Percentiles rank a stretch among this genome's conserved stretches.
phyloP scores from a whole-genome alignment of 1,140 invertebrate species.

The Hyles vespertilio region DNA sequence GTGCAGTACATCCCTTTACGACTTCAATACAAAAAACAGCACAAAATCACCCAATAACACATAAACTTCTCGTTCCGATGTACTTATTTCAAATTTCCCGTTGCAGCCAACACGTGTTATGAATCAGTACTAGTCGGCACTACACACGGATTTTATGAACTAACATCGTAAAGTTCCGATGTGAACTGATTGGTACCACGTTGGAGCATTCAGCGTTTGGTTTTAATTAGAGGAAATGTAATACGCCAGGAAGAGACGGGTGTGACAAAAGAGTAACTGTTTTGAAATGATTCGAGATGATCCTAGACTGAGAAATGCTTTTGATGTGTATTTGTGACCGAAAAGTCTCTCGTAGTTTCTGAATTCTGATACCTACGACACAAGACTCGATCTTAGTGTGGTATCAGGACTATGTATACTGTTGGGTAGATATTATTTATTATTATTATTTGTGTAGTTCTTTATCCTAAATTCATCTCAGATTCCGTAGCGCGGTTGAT shows the following conservation, averaged over 20 bases:
- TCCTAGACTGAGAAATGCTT: too few relatives aligned
- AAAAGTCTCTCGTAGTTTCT: too few relatives aligned
- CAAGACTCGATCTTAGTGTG: too few relatives aligned
- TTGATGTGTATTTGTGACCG: too few relatives aligned
- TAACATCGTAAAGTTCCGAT: slow-evolving; percentile 59
- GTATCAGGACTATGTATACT: too few relatives aligned
- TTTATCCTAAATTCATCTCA: too few relatives aligned
- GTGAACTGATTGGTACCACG: slow-evolving; percentile 64
- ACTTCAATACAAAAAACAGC: neutral
- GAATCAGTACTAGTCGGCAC: slow-evolving; percentile 53
- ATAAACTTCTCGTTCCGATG: neutral
- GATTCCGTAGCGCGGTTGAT: too few relatives aligned
- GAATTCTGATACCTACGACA: too few relatives aligned
- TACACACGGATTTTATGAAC: slow-evolving; percentile 56
- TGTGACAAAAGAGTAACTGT: slow-evolving; percentile 16
- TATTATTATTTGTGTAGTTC: too few relatives aligned
- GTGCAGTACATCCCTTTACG: too few relatives aligned
- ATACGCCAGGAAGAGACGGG: slow-evolving; percentile 26
- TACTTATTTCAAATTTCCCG: neutral
- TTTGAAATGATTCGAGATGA: too few relatives aligned
- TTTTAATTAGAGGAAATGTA: slow-evolving; percentile 63
- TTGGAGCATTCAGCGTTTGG: slow-evolving; percentile 49
- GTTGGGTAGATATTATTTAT: too few relatives aligned
- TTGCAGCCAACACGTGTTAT: slow-evolving; percentile 50
- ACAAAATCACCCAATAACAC: slow-evolving; percentile 1